Percentiles rank a stretch among this genome's conserved stretches.
These are phyloP conservation scores for Hipparchia sbordonii DNA, from an alignment of 2,888 invertebrate species.

Conservation along the genomic window DNA sequence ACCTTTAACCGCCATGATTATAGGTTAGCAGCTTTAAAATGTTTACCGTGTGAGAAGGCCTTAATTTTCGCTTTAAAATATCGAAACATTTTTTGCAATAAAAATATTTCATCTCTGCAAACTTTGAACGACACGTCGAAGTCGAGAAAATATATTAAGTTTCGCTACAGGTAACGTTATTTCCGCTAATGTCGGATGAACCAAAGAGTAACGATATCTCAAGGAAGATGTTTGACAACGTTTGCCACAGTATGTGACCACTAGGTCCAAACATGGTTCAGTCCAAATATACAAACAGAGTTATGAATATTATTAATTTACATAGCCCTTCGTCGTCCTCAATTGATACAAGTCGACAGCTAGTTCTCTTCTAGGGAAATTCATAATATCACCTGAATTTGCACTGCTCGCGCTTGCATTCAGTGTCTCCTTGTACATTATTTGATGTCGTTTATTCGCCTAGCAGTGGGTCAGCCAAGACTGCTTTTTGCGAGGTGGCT, in stretches of 20 bases:
- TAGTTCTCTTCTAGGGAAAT: no score
- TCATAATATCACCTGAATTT: no score
- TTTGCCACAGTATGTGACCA: not conserved
- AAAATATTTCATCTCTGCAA: constrained; percentile 11
- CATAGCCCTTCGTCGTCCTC: not conserved
- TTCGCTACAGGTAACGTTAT: constrained; percentile 13
- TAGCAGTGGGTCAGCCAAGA: no score
- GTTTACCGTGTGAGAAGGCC: no score
- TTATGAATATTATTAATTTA: not conserved
- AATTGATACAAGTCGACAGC: no score
- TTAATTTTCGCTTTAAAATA: not conserved
- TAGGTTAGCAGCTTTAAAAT: no score
- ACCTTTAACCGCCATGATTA: no score
- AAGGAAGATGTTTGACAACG: not conserved
- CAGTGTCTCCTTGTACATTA: no score
- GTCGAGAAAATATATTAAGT: constrained; percentile 17
- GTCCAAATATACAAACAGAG: not conserved
- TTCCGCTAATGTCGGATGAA: constrained; percentile 13
- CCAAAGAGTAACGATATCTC: not conserved
- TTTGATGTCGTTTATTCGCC: no score
- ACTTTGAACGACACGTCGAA: not conserved
- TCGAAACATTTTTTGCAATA: not conserved
- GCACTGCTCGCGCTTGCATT: no score
- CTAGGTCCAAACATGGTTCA: not conserved
- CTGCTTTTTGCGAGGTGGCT: no score